A percentile compares a stretch with the other conserved stretches of the same genome.
Evolutionary conservation across 2,888 invertebrate genomes (phyloP).

Genomic region (Scaptodrosophila latifasciaeformis): DNA sequence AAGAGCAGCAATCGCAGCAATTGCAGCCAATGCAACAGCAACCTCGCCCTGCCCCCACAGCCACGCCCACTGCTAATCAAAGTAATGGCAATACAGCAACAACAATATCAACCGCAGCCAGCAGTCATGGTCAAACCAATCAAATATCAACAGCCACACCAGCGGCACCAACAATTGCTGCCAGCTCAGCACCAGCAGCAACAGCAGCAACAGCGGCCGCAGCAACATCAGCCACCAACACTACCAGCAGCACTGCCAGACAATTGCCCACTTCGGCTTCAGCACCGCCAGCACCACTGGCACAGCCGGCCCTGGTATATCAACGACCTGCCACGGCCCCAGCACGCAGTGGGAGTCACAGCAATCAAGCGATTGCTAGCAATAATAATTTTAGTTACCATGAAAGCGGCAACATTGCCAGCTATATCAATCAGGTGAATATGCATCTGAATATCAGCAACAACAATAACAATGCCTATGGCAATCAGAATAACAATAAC

Average conservation of each 20-base stretch:
- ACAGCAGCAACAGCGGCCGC: slow-evolving; percentile 9
- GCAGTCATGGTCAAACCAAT: too few relatives aligned
- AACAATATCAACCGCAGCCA: too few relatives aligned
- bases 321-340: slow-evolving; percentile 40
- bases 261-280: slow-evolving; percentile 38
- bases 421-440: slow-evolving; percentile 55
- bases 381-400: slow-evolving; percentile 34
- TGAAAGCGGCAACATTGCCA: slow-evolving; percentile 41
- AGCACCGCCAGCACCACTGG: too few relatives aligned
- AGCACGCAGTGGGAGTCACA: slow-evolving; percentile 50
- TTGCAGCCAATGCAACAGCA: slow-evolving; percentile 46
- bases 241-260: slow-evolving; percentile 29
- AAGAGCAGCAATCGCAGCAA: slow-evolving; percentile 25
- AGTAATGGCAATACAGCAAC: slow-evolving; percentile 32
- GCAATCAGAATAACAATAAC: slow-evolving; percentile 27
- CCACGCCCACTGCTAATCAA: slow-evolving; percentile 28
- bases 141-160: slow-evolving; percentile 37
- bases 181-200: slow-evolving; percentile 13
- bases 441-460: slow-evolving; percentile 48
- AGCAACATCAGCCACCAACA: slow-evolving; percentile 13
- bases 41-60: slow-evolving; percentile 21
- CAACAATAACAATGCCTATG: slow-evolving; percentile 33
- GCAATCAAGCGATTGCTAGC: slow-evolving; percentile 45
- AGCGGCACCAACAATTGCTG: slow-evolving; percentile 19
- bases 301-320: too few relatives aligned